Conservation (phyloP, 2,113 vertebrate genomes). For the Reinhardtius hippoglossoides region DNA sequence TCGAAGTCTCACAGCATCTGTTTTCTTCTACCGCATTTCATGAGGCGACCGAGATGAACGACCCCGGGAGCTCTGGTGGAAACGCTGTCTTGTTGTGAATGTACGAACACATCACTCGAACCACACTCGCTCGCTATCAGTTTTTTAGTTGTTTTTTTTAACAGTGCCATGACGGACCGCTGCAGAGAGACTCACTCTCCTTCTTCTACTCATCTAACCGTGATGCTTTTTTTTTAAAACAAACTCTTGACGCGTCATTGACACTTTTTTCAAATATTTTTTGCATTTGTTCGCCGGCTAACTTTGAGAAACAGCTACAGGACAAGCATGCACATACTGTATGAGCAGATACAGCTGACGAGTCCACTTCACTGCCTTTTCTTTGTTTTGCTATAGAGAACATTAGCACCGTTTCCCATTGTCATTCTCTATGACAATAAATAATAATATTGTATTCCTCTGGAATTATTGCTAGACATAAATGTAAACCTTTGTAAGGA, state of each 20-base stretch:
- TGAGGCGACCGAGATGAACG: constrained; percentile 37
- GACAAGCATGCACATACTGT: constrained; percentile 73
- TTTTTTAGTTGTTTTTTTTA: constrained; percentile 44
- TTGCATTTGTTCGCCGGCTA: constrained; percentile 54
- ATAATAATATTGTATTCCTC: constrained; percentile 86
- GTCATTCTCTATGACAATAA: constrained; percentile 87
- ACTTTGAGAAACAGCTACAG: constrained; percentile 44
- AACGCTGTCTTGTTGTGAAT: constrained; percentile 79
- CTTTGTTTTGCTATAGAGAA: constrained; percentile 79
- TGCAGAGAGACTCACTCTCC: constrained; percentile 64
- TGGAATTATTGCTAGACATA: constrained; percentile 86
- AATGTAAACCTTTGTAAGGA: constrained; percentile 89
- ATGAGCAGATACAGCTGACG: constrained; percentile 60
- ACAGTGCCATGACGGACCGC: constrained; percentile 63
- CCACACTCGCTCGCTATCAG: constrained; percentile 57
- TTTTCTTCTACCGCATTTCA: constrained; percentile 46
- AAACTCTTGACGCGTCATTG: constrained; percentile 35
- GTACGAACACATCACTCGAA: constrained; percentile 76
- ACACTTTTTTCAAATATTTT: constrained; percentile 56
- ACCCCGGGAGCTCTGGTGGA: constrained; percentile 24
- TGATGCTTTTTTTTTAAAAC: constrained; percentile 31
- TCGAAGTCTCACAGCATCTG: constrained; percentile 1
- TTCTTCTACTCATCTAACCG: constrained; percentile 57
- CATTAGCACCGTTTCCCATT: constrained; percentile 85
- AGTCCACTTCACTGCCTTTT: constrained; percentile 81